Conservation (phyloP, 2,113 vertebrate species). For the Glaucidium brasilianum region DNA sequence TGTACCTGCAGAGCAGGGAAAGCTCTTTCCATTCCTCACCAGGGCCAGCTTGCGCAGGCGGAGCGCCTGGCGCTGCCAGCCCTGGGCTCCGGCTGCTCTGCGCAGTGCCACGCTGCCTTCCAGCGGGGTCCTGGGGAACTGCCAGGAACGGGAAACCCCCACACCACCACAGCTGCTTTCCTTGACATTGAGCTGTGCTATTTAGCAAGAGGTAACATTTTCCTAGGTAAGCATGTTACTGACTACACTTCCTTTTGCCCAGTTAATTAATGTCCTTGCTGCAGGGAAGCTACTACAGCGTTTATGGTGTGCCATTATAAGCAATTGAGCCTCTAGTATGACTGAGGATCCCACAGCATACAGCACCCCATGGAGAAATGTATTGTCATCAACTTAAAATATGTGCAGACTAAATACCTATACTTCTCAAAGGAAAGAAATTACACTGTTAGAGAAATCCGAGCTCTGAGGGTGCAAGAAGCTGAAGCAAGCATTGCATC, state of each 20-base stretch:
- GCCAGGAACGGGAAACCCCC: rapidly evolving
- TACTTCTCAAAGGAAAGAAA: not conserved
- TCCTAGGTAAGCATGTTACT: not conserved
- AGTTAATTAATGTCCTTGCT: not conserved
- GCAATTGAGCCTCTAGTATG: not conserved
- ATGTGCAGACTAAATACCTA: rapidly evolving
- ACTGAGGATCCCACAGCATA: not conserved
- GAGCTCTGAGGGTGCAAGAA: not conserved
- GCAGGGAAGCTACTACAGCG: not conserved
- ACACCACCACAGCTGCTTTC: not conserved
- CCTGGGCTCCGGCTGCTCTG: not conserved
- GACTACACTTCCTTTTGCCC: not conserved
- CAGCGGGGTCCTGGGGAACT: not conserved
- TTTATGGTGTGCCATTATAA: not conserved
- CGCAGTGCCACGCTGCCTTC: slow-evolving; percentile 51
- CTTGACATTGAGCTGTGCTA: rapidly evolving
- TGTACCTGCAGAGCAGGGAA: rapidly evolving
- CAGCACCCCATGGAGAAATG: not conserved
- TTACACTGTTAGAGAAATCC: not conserved
- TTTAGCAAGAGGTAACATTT: not conserved
- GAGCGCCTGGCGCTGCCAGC: rapidly evolving
- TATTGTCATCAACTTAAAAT: not conserved
- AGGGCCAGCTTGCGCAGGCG: rapidly evolving
- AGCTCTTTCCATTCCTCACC: not conserved
- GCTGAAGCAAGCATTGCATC: not conserved